A percentile compares a stretch with the other conserved stretches of the same genome.
Conservation (phyloP, 2,888 invertebrate species). For the Rhamphomyia laevipes region DNA sequence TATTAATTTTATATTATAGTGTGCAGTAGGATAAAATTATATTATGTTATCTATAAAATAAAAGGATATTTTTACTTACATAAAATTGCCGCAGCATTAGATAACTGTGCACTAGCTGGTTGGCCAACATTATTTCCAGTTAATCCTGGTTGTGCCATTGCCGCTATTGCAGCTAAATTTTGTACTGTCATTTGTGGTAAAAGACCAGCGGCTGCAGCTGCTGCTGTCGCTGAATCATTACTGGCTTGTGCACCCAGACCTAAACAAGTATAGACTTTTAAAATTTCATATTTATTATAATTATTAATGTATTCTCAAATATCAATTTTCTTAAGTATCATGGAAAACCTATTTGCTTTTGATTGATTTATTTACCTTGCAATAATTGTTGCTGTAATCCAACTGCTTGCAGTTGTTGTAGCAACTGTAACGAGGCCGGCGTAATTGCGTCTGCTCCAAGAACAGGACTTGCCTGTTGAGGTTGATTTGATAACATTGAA, state of each 20-base stretch:
- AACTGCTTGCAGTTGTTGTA: slow-evolving; percentile 55
- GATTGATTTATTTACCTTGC: slow-evolving; percentile 45
- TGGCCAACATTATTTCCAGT: slow-evolving; percentile 26
- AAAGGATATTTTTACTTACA: slow-evolving; percentile 26
- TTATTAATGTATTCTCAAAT: no score
- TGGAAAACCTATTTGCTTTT: no score
- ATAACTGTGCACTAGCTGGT: slow-evolving; percentile 32
- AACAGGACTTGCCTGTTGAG: slow-evolving; percentile 37
- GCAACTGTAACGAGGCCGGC: slow-evolving; percentile 50
- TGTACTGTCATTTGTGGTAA: slow-evolving; percentile 78
- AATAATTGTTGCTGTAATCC: slow-evolving; percentile 50
- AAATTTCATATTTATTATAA: no score
- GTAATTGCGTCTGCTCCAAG: slow-evolving; percentile 41
- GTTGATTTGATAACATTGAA: slow-evolving; percentile 37
- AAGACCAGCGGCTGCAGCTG: slow-evolving; percentile 38
- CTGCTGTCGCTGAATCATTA: slow-evolving; percentile 27
- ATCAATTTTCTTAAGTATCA: no score
- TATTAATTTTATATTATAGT: neutral
- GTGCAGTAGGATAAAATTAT: neutral
- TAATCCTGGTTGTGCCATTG: slow-evolving; percentile 41
- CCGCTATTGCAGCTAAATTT: slow-evolving; percentile 78
- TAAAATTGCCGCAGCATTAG: slow-evolving; percentile 36
- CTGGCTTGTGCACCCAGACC: slow-evolving; percentile 33
- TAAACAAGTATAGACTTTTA: neutral
- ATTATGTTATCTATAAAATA: neutral